Conservation (phyloP, 2,113 vertebrate genomes). For the Mus musculus region DNA sequence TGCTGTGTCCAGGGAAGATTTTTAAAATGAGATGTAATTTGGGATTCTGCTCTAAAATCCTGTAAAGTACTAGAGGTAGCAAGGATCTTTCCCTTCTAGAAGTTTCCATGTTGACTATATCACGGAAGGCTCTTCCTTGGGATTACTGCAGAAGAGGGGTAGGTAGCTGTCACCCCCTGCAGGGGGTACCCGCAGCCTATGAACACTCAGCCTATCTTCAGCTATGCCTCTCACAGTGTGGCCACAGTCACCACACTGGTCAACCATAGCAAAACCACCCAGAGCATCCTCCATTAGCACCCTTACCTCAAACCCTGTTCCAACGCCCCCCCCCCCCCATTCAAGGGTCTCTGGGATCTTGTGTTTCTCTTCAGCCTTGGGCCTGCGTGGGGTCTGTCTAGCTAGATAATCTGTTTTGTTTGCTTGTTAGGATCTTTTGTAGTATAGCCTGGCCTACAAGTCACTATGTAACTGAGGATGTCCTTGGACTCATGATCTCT, state of each 20-base stretch:
- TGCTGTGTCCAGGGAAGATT: neutral
- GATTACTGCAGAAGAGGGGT: neutral
- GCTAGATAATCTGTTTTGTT: neutral
- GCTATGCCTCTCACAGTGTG: neutral
- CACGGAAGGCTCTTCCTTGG: neutral
- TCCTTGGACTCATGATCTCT: neutral
- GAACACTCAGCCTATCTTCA: too few species aligned
- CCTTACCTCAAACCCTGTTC: too few species aligned
- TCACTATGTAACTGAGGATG: neutral
- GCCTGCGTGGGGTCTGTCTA: neutral
- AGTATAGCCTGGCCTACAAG: neutral
- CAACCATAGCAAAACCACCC: too few species aligned
- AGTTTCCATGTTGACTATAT: neutral
- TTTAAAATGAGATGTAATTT: neutral
- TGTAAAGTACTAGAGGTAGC: constrained; percentile 27
- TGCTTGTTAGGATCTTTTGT: neutral
- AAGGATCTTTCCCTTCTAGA: neutral
- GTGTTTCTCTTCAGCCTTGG: neutral
- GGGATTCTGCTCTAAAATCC: neutral
- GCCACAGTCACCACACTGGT: too few species aligned
- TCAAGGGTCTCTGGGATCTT: neutral
- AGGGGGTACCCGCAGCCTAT: neutral
- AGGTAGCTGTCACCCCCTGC: too few species aligned
- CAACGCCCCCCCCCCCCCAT: neutral
- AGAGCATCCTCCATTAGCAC: accelerated